Evolutionary conservation across 2,113 vertebrate species (phyloP).

Genomic region (Herpetotheres cachinnans): DNA sequence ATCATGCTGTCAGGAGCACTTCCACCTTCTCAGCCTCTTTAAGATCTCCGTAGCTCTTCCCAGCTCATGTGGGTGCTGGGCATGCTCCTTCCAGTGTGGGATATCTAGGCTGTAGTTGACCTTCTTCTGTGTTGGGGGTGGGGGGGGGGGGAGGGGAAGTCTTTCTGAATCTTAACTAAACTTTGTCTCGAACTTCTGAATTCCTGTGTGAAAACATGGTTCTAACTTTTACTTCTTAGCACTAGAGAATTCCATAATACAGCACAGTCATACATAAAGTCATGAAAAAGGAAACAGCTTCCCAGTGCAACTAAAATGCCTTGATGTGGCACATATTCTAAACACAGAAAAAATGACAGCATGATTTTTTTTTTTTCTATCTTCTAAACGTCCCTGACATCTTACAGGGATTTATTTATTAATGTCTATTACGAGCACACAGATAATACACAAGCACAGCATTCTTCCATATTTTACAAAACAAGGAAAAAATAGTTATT

Average conservation of each 20-base stretch:
- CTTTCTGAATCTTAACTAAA: background rate
- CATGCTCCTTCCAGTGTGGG: rapidly evolving
- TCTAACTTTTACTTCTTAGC: background rate
- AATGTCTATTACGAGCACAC: background rate
- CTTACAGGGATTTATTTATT: conserved; percentile 29
- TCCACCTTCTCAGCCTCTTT: background rate
- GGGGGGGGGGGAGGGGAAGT: too few relatives aligned
- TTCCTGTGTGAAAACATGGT: background rate
- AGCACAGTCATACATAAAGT: background rate
- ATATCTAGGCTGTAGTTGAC: background rate
- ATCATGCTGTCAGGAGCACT: rapidly evolving
- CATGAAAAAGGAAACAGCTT: background rate
- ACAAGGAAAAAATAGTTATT: background rate
- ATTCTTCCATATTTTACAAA: background rate
- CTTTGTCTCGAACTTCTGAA: background rate
- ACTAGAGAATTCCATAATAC: background rate
- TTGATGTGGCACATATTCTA: background rate
- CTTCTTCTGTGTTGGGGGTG: background rate
- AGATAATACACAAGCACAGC: background rate
- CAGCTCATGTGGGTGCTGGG: rapidly evolving
- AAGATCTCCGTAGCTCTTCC: background rate
- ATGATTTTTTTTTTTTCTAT: background rate
- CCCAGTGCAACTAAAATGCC: background rate
- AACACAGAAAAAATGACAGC: background rate
- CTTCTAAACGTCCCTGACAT: background rate